Percentiles rank a stretch among this genome's conserved stretches.
Conservation (phyloP, 2,113 vertebrate genomes). For the Aspidoscelis tigris region DNA sequence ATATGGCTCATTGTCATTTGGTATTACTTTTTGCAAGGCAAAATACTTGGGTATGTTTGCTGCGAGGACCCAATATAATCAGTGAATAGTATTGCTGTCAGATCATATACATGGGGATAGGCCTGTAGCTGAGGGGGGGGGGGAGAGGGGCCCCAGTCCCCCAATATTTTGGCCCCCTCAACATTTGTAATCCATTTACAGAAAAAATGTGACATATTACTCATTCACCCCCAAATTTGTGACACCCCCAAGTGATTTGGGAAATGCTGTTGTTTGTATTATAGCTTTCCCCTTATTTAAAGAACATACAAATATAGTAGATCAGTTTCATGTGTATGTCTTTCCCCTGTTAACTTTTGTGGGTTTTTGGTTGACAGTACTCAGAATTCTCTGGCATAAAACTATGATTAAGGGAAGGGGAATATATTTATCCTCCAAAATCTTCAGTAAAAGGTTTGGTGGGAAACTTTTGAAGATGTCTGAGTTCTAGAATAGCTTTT, state of each 20-base stretch:
- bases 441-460: not conserved
- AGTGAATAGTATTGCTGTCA: not conserved
- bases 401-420: not conserved
- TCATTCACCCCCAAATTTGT: no score
- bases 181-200: no score
- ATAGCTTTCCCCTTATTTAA: not conserved
- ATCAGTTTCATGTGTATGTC: not conserved
- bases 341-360: not conserved
- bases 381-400: not conserved
- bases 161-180: no score
- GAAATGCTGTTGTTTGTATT: not conserved
- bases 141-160: no score
- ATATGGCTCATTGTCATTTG: not conserved
- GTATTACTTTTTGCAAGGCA: not conserved
- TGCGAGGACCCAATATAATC: not conserved
- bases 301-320: not conserved
- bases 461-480: not conserved
- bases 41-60: not conserved
- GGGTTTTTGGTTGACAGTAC: not conserved
- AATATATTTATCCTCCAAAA: not conserved
- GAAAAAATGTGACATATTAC: no score
- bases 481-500: not conserved
- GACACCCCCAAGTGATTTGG: not conserved
- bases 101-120: no score
- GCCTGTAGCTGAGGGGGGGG: no score